Evolutionary conservation across 1,140 invertebrate species (phyloP).

Genomic region (Wiebesia pumilae): DNA sequence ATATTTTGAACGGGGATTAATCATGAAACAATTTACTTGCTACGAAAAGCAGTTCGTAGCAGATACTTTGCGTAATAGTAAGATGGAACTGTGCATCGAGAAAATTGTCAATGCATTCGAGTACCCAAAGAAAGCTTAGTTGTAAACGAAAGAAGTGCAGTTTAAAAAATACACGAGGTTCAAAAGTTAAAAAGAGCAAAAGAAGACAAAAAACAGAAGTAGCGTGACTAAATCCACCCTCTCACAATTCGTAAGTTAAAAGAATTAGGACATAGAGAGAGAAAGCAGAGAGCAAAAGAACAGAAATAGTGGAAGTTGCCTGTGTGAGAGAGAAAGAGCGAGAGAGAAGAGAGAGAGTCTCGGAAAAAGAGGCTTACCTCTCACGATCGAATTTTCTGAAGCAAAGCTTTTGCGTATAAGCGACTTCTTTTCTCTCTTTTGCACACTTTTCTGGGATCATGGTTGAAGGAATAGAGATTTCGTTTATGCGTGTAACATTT

Average conservation of each 20-base stretch:
- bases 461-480: background rate
- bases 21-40: no score
- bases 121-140: constrained; percentile 19
- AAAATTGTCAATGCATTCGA: no score
- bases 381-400: constrained; percentile 34
- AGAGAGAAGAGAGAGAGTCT: background rate
- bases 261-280: no score
- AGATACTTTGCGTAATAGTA: no score
- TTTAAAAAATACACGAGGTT: constrained; percentile 16
- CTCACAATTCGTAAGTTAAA: no score
- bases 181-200: background rate
- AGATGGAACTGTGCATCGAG: no score
- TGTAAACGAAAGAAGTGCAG: background rate
- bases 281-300: no score
- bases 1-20: no score
- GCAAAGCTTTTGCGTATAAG: background rate
- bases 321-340: constrained; percentile 8
- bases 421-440: no score
- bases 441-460: background rate
- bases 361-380: background rate
- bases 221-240: no score
- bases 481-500: no score
- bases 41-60: no score
- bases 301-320: background rate
- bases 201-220: background rate